These are phyloP conservation scores for Axea sp. DNA, from an alignment of 2,888 invertebrate species.

Conservation along the genomic window DNA sequence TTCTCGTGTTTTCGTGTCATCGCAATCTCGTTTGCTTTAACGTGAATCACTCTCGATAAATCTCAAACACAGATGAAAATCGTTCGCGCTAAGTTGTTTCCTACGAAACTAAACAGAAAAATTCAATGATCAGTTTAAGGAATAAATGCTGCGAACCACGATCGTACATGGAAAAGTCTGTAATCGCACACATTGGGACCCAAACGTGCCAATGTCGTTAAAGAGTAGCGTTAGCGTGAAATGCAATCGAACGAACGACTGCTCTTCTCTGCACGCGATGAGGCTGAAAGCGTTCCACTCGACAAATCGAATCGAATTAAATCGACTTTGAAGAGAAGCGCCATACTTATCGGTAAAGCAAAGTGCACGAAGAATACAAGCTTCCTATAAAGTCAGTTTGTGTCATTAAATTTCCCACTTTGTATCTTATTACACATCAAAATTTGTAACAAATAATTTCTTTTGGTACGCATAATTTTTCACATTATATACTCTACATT, in stretches of 20 bases:
- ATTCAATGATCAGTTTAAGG: conserved; percentile 32
- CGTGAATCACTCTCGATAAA: conserved; percentile 31
- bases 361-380: conserved; percentile 51
- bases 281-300: conserved; percentile 55
- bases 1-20: conserved; percentile 3
- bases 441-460: conserved; percentile 27
- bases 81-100: conserved; percentile 33
- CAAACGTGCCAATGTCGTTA: conserved; percentile 54
- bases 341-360: conserved; percentile 43
- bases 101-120: conserved; percentile 19
- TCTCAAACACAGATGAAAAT: conserved; percentile 36
- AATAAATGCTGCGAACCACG: conserved; percentile 33
- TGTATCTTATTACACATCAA: conserved; percentile 29
- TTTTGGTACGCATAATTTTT: conserved; percentile 10
- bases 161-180: conserved; percentile 27
- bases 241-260: conserved; percentile 50
- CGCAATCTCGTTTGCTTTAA: conserved; percentile 37
- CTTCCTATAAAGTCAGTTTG: conserved; percentile 35
- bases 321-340: conserved; percentile 49
- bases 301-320: conserved; percentile 58
- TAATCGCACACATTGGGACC: conserved; percentile 37
- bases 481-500: too few relatives aligned
- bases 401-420: conserved; percentile 41
- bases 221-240: conserved; percentile 46
- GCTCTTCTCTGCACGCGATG: conserved; percentile 50